A percentile compares a stretch with the other conserved stretches of the same genome.
Evolutionary conservation across 2,113 vertebrate genomes (phyloP).

Genomic region (Callopanchax toddi): DNA sequence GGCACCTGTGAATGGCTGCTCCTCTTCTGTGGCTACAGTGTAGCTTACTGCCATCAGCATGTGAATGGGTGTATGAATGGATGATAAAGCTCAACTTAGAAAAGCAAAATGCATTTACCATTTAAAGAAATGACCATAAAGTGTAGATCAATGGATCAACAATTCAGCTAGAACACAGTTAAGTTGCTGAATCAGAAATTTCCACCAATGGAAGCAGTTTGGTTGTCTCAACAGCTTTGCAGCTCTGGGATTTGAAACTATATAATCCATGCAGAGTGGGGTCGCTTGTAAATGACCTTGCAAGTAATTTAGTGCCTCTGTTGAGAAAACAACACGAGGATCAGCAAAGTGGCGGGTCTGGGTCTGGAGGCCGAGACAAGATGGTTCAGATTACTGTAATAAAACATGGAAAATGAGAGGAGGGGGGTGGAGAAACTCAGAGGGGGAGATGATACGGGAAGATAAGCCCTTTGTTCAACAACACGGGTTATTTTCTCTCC

Average conservation of each 20-base stretch:
- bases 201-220: constrained; percentile 22
- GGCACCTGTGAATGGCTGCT: no score
- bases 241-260: constrained; percentile 22
- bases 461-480: constrained; percentile 69
- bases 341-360: constrained; percentile 27
- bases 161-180: no score
- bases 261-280: constrained; percentile 21
- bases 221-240: constrained; percentile 27
- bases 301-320: constrained; percentile 26
- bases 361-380: constrained; percentile 39
- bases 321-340: constrained; percentile 27
- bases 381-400: constrained; percentile 73
- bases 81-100: no score
- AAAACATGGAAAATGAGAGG: constrained; percentile 65
- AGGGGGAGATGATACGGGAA: constrained; percentile 39
- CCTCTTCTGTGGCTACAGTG: no score
- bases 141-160: constrained; percentile 3
- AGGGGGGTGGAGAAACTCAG: constrained; percentile 27
- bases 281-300: constrained; percentile 5
- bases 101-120: no score
- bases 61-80: no score
- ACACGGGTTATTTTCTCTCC: constrained; percentile 50
- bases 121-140: constrained; percentile 14
- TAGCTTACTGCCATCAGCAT: no score
- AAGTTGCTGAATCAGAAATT: constrained; percentile 18